Evolutionary conservation across 2,113 vertebrate genomes (phyloP).

Genomic region (Strix uralensis): DNA sequence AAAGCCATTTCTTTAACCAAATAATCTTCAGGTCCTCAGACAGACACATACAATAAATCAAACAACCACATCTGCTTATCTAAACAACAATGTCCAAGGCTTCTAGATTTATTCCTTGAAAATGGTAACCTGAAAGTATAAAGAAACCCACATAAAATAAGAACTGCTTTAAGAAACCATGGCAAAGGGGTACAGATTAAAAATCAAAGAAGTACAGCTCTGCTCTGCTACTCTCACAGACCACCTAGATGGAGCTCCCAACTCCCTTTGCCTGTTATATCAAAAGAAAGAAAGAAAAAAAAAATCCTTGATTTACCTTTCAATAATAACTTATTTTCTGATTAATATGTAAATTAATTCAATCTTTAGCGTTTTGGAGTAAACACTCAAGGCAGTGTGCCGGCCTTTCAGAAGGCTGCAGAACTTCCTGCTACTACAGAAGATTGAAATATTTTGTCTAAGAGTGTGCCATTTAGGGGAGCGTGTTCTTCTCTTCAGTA

Average conservation of each 20-base stretch:
- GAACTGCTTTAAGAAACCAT: background rate
- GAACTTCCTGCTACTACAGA: background rate
- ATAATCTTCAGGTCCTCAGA: slow-evolving; percentile 30
- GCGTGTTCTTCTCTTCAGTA: background rate
- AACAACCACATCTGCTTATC: slow-evolving; percentile 2
- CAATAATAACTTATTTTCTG: background rate
- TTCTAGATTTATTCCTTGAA: slow-evolving; percentile 16
- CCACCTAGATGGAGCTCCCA: background rate
- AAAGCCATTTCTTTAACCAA: background rate
- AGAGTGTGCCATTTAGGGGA: background rate
- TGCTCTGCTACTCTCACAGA: background rate
- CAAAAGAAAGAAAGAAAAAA: background rate
- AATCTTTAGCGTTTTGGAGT: background rate
- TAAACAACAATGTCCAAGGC: background rate
- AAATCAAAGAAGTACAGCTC: background rate
- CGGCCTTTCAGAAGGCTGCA: background rate
- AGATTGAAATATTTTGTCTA: background rate
- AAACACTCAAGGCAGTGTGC: background rate
- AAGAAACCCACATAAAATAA: slow-evolving; percentile 11
- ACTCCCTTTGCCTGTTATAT: background rate
- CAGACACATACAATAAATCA: slow-evolving; percentile 8
- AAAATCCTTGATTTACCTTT: background rate
- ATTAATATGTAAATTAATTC: background rate
- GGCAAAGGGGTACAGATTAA: background rate
- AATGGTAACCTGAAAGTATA: background rate